A percentile compares a stretch with the other conserved stretches of the same genome.
Conservation (phyloP, 2,113 vertebrate genomes). For the Pachypanchax playfairii region DNA sequence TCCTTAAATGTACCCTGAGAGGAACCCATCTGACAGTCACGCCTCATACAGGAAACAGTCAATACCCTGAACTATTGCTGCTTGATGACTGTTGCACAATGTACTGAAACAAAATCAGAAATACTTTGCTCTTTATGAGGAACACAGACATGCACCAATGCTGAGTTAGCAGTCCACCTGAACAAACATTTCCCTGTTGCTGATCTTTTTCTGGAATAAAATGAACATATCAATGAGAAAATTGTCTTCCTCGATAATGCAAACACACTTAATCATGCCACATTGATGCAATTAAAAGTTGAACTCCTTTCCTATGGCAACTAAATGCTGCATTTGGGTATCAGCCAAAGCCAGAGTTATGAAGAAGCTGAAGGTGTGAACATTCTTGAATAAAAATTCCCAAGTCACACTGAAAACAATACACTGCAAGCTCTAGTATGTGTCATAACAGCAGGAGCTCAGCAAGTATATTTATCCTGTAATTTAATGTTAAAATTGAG, state of each 20-base stretch:
- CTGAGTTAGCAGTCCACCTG: neutral
- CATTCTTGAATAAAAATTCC: conserved; percentile 3
- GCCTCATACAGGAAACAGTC: conserved; percentile 48
- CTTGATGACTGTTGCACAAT: conserved; percentile 22
- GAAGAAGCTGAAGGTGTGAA: conserved; percentile 5
- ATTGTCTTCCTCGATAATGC: neutral
- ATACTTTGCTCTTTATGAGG: neutral
- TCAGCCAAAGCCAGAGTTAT: conserved; percentile 37
- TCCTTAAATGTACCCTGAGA: conserved; percentile 52
- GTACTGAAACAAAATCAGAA: conserved; percentile 8
- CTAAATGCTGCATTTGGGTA: conserved; percentile 16
- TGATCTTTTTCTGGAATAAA: neutral
- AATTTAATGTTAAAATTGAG: neutral
- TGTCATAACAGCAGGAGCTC: too few relatives aligned
- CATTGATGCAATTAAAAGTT: conserved; percentile 12
- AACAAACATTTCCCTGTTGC: neutral
- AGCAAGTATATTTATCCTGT: too few relatives aligned
- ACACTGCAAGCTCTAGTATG: neutral
- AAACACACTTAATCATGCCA: conserved; percentile 1
- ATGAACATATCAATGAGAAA: neutral
- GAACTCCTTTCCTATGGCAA: conserved; percentile 35
- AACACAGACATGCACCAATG: neutral
- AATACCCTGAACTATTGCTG: conserved; percentile 10
- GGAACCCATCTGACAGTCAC: conserved; percentile 53
- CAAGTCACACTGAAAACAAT: conserved; percentile 7